Percentiles rank a stretch among this genome's conserved stretches.
Evolutionary conservation across 2,113 vertebrate species (phyloP).

Genomic region (Tympanuchus pallidicinctus): DNA sequence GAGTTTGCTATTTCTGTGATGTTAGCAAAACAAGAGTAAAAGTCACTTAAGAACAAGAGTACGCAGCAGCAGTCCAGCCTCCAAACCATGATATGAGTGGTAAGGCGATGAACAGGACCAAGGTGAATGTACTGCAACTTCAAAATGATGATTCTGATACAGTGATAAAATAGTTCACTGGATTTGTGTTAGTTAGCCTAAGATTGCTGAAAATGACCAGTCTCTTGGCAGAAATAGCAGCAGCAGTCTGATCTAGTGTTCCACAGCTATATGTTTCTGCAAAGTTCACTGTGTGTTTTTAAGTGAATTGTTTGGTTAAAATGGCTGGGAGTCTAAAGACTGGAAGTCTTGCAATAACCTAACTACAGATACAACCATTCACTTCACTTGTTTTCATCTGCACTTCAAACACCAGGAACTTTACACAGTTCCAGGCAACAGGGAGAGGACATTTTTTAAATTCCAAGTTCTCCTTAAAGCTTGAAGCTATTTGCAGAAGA

Average conservation of each 20-base stretch:
- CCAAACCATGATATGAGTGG: neutral
- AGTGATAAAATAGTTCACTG: neutral
- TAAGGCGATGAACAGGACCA: neutral
- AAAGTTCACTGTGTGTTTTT: neutral
- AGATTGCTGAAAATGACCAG: neutral
- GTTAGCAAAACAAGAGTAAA: neutral
- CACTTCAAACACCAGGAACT: neutral
- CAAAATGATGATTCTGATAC: neutral
- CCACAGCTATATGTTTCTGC: neutral
- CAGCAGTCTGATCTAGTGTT: neutral
- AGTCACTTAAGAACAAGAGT: neutral
- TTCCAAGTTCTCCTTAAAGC: neutral
- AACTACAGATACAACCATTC: neutral
- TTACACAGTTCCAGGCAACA: neutral
- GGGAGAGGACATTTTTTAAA: neutral
- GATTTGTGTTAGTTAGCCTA: neutral
- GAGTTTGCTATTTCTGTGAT: neutral
- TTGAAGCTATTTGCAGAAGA: neutral
- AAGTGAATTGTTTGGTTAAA: neutral
- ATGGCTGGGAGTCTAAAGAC: neutral
- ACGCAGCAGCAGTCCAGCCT: neutral
- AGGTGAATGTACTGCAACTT: neutral
- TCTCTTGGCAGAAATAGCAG: neutral
- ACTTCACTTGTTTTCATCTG: neutral
- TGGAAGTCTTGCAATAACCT: neutral